Conservation (phyloP, 1,140 invertebrate species). For the Eriosoma lanigerum region DNA sequence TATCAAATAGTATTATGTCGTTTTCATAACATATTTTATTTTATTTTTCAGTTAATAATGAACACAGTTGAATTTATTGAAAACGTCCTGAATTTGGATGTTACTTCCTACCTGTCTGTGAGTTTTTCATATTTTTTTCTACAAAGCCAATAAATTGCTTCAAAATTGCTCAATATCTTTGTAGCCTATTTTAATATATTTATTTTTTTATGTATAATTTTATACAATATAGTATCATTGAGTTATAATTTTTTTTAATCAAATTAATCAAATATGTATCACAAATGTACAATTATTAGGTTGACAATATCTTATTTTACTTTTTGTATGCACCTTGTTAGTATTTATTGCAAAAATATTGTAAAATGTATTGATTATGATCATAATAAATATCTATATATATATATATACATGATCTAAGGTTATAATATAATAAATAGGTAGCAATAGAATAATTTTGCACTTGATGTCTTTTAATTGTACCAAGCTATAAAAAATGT, state of each 20-base stretch:
- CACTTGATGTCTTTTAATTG: conserved; percentile 38
- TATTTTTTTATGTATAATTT: conserved; percentile 5
- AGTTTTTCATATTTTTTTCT: conserved; percentile 49
- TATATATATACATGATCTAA: too few species aligned
- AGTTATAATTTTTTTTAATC: neutral
- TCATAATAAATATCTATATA: too few species aligned
- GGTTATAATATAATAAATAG: neutral
- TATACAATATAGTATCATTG: conserved; percentile 23
- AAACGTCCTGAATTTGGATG: conserved; percentile 46
- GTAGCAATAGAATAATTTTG: neutral
- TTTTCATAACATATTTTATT: conserved; percentile 50
- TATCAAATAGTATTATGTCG: too few species aligned
- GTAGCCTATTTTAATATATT: conserved; percentile 41
- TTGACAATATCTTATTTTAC: neutral
- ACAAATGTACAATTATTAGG: conserved; percentile 33
- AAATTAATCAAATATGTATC: conserved; percentile 13
- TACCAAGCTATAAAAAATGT: conserved; percentile 4
- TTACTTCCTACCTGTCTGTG: conserved; percentile 50
- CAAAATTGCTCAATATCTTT: conserved; percentile 47
- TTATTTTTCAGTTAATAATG: conserved; percentile 40
- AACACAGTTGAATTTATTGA: conserved; percentile 14
- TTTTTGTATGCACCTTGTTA: neutral
- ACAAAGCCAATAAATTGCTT: conserved; percentile 31
- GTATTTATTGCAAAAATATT: neutral
- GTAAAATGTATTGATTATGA: neutral